Conservation (phyloP, 2,113 vertebrate species). For the Stegastes partitus region DNA sequence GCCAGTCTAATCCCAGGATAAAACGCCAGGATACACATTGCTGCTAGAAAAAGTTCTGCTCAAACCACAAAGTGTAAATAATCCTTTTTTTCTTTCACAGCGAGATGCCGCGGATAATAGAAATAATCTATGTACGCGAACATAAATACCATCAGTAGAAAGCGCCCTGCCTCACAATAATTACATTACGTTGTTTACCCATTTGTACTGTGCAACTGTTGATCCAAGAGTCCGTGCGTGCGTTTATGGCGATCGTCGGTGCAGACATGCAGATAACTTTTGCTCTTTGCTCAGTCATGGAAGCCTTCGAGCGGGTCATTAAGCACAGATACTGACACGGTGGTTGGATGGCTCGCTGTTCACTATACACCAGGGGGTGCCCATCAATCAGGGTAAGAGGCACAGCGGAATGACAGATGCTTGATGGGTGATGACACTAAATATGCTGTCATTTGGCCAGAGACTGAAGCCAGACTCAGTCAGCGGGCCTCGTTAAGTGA, state of each 20-base stretch:
- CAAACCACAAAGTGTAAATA: conserved; percentile 15
- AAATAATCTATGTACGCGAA: conserved; percentile 17
- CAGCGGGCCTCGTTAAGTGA: conserved; percentile 43
- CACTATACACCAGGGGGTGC: conserved; percentile 63
- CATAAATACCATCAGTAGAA: conserved; percentile 22
- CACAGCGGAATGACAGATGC: conserved; percentile 63
- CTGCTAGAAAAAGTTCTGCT: conserved; percentile 5
- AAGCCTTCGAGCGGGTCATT: conserved; percentile 68
- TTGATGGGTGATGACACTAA: conserved; percentile 77
- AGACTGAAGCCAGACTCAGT: conserved; percentile 65
- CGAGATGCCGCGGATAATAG: neutral
- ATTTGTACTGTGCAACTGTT: neutral
- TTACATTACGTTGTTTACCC: conserved; percentile 18
- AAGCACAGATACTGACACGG: conserved; percentile 57
- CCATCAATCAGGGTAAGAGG: conserved; percentile 75
- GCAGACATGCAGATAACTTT: conserved; percentile 47
- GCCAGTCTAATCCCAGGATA: conserved; percentile 27
- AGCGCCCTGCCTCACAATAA: neutral
- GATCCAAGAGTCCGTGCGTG: neutral
- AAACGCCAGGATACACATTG: conserved; percentile 24
- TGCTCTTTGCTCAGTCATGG: conserved; percentile 28
- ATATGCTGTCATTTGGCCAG: conserved; percentile 71
- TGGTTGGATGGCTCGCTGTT: conserved; percentile 52
- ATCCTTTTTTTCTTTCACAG: conserved; percentile 27
- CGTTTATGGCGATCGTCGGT: conserved; percentile 1